Evolutionary conservation across 2,888 invertebrate genomes (phyloP).

Genomic region (Drosophila kuntzei): DNA sequence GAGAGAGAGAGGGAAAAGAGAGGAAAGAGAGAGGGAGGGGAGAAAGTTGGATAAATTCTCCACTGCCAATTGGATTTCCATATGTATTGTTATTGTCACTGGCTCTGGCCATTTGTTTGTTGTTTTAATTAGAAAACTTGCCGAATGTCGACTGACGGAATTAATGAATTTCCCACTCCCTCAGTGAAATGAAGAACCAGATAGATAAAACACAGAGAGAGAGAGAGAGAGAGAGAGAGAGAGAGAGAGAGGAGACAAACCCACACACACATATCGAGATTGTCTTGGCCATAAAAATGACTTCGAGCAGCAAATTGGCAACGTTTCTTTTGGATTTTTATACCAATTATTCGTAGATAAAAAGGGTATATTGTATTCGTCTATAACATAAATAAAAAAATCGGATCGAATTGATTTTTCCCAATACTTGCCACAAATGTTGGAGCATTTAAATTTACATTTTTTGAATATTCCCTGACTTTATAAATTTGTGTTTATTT

Average conservation of each 20-base stretch:
- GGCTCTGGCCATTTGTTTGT: slow-evolving; percentile 76
- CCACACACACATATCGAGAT: slow-evolving; percentile 3
- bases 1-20: neutral
- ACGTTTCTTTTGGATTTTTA: slow-evolving; percentile 40
- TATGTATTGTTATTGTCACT: slow-evolving; percentile 74
- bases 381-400: too few species aligned
- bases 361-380: neutral
- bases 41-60: neutral
- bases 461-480: too few species aligned
- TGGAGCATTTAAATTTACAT: too few species aligned
- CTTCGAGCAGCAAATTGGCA: slow-evolving; percentile 63
- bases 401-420: too few species aligned
- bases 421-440: too few species aligned
- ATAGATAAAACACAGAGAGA: neutral
- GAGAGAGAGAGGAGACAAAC: neutral
- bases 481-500: too few species aligned
- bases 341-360: neutral
- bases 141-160: slow-evolving; percentile 61
- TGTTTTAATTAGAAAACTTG: slow-evolving; percentile 82
- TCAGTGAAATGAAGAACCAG: neutral
- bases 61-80: slow-evolving; percentile 64
- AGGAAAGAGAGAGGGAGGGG: neutral
- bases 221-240: neutral
- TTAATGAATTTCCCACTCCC: slow-evolving; percentile 65
- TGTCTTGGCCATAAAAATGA: slow-evolving; percentile 63